Evolutionary conservation across 2,888 invertebrate genomes (phyloP), one percentile per base, ranked within the genome.

Genomic region (Panzeria rudis): DNA sequence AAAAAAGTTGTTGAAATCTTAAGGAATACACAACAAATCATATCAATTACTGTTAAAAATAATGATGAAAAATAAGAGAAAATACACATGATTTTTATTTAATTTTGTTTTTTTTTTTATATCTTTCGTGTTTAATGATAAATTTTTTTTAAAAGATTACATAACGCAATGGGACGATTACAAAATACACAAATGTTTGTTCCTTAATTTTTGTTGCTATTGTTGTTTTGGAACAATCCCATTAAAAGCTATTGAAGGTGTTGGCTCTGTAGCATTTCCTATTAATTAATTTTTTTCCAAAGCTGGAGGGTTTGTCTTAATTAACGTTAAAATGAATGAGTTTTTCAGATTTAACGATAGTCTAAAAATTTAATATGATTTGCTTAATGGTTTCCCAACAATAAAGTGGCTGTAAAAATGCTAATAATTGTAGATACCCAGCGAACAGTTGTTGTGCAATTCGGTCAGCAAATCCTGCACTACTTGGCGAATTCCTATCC

Each of bases 1-100:
- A 41, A 64, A 64, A 41, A 44, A 25, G 25, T 20, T 66, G 41
- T 64, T 56, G 29, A 76, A 66, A 66, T 62, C 38, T 41, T 62
- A 50, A 41, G 62, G 52, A 64, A 52, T 25, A 15, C 29, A 3
- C 15, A 52, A n/a, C 17, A 52, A 38, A 62, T 75, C 38, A 29
- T 75, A 75, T 73, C 62, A 52, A 73, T 73, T 59, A 72, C 47
- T 62, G n/a, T 25, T 25, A 25, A 75, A 38, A 64, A 52, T 62
- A 25, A 38, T 20, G 25, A 52, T 25, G 23, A 38, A 50, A 52
- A 25, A 47, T 17, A 35, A n/a, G 20, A 11, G 32, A 47, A 47
- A 61, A 52, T 32, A 29, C 38, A 52, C 17, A 52, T 62, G 35
- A 25, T 61, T 50, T 50, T 62, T 17, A 1, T n/a, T 44, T 0